Conservation (phyloP, 2,797 vertebrate species). For the Todus mexicanus region DNA sequence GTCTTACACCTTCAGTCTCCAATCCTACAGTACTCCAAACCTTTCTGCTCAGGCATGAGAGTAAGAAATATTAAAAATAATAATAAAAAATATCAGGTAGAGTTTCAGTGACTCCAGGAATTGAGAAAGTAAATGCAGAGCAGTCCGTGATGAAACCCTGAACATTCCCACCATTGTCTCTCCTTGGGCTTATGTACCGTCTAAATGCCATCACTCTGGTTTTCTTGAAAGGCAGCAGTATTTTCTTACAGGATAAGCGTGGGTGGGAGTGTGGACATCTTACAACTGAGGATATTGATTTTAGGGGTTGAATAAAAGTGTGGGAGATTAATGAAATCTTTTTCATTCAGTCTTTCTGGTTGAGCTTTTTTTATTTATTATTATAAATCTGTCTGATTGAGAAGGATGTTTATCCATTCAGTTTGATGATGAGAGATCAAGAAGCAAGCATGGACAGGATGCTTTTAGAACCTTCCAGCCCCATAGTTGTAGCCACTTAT, state of each 20-base stretch:
- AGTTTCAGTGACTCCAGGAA: background rate
- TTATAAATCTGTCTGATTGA: constrained; percentile 32
- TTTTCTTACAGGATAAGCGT: background rate
- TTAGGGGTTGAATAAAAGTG: background rate
- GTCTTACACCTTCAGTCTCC: background rate
- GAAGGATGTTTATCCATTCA: constrained; percentile 17
- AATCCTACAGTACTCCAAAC: background rate
- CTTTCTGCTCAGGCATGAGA: background rate
- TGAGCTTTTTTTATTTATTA: constrained; percentile 37
- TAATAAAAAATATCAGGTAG: background rate
- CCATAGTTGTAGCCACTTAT: background rate
- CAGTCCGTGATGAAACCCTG: background rate
- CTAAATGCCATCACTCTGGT: background rate
- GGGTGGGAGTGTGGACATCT: background rate
- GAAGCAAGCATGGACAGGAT: constrained; percentile 26
- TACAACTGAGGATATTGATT: background rate
- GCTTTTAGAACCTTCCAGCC: constrained; percentile 44
- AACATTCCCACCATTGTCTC: background rate
- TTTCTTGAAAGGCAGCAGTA: background rate
- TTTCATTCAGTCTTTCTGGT: constrained; percentile 9
- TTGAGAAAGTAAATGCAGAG: background rate
- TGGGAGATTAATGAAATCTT: constrained; percentile 2
- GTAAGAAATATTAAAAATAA: background rate
- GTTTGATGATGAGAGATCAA: constrained; percentile 6
- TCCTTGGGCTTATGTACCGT: background rate